A percentile compares a stretch with the other conserved stretches of the same genome.
phyloP scores from a whole-genome alignment of 2,797 vertebrate genomes.

The Peromyscus attwateri region DNA sequence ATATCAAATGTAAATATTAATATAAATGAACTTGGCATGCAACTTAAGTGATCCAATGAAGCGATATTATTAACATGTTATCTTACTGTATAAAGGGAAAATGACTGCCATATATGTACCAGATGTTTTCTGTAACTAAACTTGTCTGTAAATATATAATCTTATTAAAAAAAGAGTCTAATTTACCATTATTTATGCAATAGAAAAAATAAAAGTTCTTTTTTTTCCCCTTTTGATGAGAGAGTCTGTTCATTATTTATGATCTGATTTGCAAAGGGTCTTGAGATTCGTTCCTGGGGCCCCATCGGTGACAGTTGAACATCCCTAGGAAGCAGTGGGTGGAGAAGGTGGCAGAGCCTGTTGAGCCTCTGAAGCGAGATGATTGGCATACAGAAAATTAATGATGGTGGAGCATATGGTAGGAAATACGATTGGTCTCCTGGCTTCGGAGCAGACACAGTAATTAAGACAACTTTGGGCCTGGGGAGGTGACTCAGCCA shows the following conservation, averaged over 20 bases:
- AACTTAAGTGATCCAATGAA: constrained; percentile 85
- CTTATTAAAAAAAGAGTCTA: constrained; percentile 94
- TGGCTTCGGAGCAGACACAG: neutral
- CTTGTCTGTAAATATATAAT: constrained; percentile 94
- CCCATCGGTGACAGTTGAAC: neutral
- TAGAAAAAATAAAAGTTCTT: constrained; percentile 91
- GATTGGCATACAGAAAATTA: neutral
- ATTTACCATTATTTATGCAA: constrained; percentile 96
- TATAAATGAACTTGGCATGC: constrained; percentile 94
- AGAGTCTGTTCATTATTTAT: constrained; percentile 52
- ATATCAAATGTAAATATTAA: constrained; percentile 90
- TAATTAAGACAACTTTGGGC: neutral
- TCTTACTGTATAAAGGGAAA: constrained; percentile 89
- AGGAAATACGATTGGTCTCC: neutral
- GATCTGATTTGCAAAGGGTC: constrained; percentile 22
- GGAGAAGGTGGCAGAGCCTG: neutral
- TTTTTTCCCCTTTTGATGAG: constrained; percentile 88
- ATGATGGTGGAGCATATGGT: neutral
- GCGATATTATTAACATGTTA: constrained; percentile 87
- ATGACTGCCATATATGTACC: constrained; percentile 90
- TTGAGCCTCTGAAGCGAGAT: neutral
- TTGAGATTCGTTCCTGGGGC: neutral
- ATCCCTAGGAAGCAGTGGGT: neutral
- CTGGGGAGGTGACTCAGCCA: neutral
- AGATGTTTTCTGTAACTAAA: constrained; percentile 90